phyloP scores from a whole-genome alignment of 2,797 vertebrate species.

The Erithacus rubecula region DNA sequence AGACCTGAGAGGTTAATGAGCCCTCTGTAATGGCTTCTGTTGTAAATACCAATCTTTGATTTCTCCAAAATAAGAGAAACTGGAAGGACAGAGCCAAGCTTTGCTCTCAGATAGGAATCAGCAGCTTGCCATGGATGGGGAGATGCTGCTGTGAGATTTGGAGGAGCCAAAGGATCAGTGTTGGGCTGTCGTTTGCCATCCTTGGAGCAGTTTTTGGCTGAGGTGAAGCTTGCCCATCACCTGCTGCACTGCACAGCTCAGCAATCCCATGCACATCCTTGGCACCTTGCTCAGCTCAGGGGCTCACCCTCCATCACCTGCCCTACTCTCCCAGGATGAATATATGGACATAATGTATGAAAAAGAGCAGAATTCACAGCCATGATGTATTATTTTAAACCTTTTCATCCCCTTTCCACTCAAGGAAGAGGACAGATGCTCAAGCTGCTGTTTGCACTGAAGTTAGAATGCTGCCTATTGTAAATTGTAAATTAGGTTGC shows the following conservation, averaged over 20 bases:
- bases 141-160: background rate
- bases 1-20: slow-evolving; percentile 22
- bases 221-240: fast-evolving
- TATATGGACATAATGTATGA: fast-evolving
- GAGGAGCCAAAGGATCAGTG: background rate
- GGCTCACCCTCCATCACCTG: fast-evolving
- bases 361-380: background rate
- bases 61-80: background rate
- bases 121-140: background rate
- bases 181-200: background rate
- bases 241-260: background rate
- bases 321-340: background rate
- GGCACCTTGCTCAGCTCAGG: background rate
- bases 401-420: fast-evolving
- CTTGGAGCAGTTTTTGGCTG: background rate
- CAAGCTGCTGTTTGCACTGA: slow-evolving; percentile 12
- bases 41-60: slow-evolving; percentile 15
- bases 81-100: background rate
- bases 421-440: background rate
- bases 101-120: background rate
- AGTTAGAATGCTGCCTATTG: background rate
- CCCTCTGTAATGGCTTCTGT: background rate
- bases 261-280: fast-evolving
- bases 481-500: background rate
- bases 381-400: background rate